These are phyloP conservation scores for Drosophila nebulosa DNA, from an alignment of 1,140 invertebrate species.

Conservation along the genomic window DNA sequence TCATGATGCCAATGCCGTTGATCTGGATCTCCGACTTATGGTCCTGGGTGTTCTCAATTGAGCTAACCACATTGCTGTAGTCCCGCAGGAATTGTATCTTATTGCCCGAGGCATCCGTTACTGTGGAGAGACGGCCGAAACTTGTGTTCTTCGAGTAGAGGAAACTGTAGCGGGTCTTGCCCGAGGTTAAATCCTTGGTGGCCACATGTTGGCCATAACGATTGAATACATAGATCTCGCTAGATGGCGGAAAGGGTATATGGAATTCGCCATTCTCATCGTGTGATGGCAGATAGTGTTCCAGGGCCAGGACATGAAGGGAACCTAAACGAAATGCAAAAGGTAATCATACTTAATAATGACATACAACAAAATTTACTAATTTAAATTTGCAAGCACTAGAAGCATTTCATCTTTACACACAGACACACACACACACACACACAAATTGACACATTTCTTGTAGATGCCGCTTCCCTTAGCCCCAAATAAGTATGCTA, in stretches of 20 bases:
- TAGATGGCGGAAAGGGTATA: slow-evolving; percentile 93
- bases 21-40: slow-evolving; percentile 95
- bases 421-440: too few species aligned
- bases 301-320: slow-evolving; percentile 92
- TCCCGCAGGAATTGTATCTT: slow-evolving; percentile 95
- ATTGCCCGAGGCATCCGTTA: slow-evolving; percentile 95
- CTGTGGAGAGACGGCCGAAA: slow-evolving; percentile 95
- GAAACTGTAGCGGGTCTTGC: slow-evolving; percentile 95
- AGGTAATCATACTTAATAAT: too few species aligned
- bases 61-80: slow-evolving; percentile 93
- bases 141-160: slow-evolving; percentile 98
- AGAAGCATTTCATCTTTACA: too few species aligned
- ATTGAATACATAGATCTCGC: slow-evolving; percentile 97
- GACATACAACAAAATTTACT: too few species aligned
- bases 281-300: slow-evolving; percentile 93
- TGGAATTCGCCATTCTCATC: slow-evolving; percentile 95
- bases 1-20: slow-evolving; percentile 92
- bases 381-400: too few species aligned
- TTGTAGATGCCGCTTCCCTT: not conserved
- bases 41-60: slow-evolving; percentile 96
- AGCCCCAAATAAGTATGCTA: too few species aligned
- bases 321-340: slow-evolving; percentile 82
- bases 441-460: slow-evolving; percentile 37
- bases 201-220: slow-evolving; percentile 96
- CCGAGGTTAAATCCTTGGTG: slow-evolving; percentile 95